phyloP scores from a whole-genome alignment of 2,113 vertebrate genomes.

The Megaceryle torquata region DNA sequence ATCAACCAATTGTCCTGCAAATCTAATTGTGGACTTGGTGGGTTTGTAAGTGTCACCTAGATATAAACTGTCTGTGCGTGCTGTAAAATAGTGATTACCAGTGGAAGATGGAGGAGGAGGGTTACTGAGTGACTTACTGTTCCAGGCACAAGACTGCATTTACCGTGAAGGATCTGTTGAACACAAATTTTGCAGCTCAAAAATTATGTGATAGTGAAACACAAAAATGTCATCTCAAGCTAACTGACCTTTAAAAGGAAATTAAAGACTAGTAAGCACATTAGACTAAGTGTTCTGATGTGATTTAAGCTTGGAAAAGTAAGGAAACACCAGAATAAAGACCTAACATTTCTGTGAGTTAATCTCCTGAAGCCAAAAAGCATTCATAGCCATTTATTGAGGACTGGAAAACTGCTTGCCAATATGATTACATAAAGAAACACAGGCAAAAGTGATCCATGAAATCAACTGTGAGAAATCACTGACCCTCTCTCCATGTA shows the following conservation, averaged over 20 bases:
- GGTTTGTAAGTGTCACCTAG: not conserved
- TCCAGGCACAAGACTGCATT: not conserved
- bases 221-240: not conserved
- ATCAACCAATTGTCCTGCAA: not conserved
- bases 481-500: not conserved
- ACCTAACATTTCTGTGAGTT: not conserved
- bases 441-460: not conserved
- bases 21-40: not conserved
- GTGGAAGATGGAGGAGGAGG: not conserved
- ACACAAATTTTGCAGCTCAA: not conserved
- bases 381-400: not conserved
- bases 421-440: not conserved
- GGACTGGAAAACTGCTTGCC: not conserved
- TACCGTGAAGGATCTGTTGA: not conserved
- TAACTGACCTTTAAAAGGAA: not conserved
- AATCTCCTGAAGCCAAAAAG: not conserved
- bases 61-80: not conserved
- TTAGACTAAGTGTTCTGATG: not conserved
- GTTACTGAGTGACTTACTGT: not conserved
- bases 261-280: not conserved
- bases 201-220: not conserved
- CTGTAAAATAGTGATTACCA: not conserved
- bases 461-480: not conserved
- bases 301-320: not conserved
- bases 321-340: not conserved